A percentile compares a stretch with the other conserved stretches of the same genome.
phyloP scores from a whole-genome alignment of 2,888 invertebrate genomes.

The Apomyelois bistriatella region DNA sequence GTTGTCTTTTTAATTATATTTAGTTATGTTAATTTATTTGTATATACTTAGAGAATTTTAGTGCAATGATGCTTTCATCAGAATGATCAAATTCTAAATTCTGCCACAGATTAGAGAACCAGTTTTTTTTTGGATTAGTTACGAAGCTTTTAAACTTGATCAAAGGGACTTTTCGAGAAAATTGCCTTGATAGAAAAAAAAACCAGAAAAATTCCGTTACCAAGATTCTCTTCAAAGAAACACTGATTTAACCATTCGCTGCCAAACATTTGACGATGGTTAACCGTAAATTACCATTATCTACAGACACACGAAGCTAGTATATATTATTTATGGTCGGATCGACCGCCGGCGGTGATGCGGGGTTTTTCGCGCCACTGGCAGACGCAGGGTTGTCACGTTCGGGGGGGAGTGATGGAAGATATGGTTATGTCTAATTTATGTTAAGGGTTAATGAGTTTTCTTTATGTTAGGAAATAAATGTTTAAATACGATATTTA shows the following conservation, averaged over 20 bases:
- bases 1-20: too few species aligned
- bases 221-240: background rate
- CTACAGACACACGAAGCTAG: conserved; percentile 74
- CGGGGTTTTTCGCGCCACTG: conserved; percentile 63
- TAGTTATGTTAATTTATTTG: too few species aligned
- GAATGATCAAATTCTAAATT: too few species aligned
- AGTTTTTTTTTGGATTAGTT: too few species aligned
- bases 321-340: conserved; percentile 80
- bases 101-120: too few species aligned
- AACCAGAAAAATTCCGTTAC: too few species aligned
- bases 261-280: conserved; percentile 74
- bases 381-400: conserved; percentile 42
- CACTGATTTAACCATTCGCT: conserved; percentile 56
- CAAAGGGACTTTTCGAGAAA: too few species aligned
- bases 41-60: too few species aligned
- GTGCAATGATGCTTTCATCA: too few species aligned
- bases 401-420: conserved; percentile 5
- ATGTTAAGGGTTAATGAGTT: background rate
- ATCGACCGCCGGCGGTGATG: conserved; percentile 66
- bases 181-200: background rate
- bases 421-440: conserved; percentile 6
- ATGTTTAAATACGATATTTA: too few species aligned
- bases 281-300: conserved; percentile 78
- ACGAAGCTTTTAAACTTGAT: too few species aligned
- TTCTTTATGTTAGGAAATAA: too few species aligned